These are phyloP conservation scores for Leptobrachium leishanense DNA, from an alignment of 2,113 vertebrate species.

Conservation along the genomic window DNA sequence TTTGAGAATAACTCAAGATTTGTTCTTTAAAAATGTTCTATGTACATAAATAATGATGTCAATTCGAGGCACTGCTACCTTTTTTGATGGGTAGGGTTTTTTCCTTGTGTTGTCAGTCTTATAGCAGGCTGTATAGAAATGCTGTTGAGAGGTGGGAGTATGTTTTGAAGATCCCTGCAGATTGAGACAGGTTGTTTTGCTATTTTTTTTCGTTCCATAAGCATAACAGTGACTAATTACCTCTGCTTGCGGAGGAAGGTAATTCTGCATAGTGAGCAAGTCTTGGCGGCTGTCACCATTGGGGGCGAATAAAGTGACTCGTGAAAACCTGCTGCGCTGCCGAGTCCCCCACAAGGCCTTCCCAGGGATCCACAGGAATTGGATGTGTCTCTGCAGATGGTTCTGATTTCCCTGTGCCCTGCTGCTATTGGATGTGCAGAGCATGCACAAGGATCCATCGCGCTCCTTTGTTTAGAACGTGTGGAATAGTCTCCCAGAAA, in stretches of 20 bases:
- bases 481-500: too few relatives aligned
- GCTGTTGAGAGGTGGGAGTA: too few relatives aligned
- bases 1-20: too few relatives aligned
- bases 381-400: constrained; percentile 32
- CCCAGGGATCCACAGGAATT: constrained; percentile 20
- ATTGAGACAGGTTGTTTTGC: neutral
- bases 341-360: neutral
- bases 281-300: neutral
- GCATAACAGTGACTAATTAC: constrained; percentile 14
- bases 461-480: neutral
- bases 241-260: constrained; percentile 1
- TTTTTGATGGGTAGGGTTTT: too few relatives aligned
- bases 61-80: too few relatives aligned
- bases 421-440: neutral
- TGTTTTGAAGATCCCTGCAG: neutral
- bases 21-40: too few relatives aligned
- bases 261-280: neutral
- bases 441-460: neutral
- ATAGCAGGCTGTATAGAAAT: too few relatives aligned
- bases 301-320: constrained; percentile 31
- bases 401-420: constrained; percentile 6
- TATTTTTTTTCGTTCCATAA: neutral
- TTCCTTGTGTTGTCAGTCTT: too few relatives aligned
- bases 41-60: too few relatives aligned
- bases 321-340: constrained; percentile 32